Evolutionary conservation across 2,797 vertebrate species (phyloP).

Genomic region (Coracias cyanogaster): DNA sequence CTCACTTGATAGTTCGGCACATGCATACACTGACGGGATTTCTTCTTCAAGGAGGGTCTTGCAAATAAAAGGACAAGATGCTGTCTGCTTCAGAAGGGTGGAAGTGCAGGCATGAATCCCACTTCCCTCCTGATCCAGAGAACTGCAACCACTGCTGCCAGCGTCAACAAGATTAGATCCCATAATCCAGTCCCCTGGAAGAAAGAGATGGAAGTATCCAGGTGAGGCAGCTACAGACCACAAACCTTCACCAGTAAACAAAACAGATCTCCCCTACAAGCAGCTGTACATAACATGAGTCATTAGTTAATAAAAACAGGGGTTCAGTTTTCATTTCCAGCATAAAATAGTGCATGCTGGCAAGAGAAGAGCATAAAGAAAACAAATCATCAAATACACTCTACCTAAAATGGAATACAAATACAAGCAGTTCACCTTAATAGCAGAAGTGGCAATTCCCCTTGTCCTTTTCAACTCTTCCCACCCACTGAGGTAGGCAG

Average conservation of each 20-base stretch:
- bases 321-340: background rate
- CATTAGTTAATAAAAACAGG: background rate
- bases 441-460: background rate
- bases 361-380: background rate
- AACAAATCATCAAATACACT: background rate
- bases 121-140: background rate
- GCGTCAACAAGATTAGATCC: background rate
- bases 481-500: accelerated
- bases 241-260: background rate
- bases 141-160: background rate
- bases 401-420: background rate
- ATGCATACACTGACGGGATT: background rate
- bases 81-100: background rate
- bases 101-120: background rate
- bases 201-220: background rate
- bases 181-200: background rate
- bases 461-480: background rate
- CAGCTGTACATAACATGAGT: background rate
- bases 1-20: background rate
- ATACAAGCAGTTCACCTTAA: background rate
- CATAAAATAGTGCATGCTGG: background rate
- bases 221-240: background rate
- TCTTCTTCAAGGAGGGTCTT: background rate
- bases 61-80: background rate
- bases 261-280: background rate